Percentiles rank a stretch among this genome's conserved stretches.
Conservation (phyloP, 2,113 vertebrate genomes). For the Heterochromis multidens region DNA sequence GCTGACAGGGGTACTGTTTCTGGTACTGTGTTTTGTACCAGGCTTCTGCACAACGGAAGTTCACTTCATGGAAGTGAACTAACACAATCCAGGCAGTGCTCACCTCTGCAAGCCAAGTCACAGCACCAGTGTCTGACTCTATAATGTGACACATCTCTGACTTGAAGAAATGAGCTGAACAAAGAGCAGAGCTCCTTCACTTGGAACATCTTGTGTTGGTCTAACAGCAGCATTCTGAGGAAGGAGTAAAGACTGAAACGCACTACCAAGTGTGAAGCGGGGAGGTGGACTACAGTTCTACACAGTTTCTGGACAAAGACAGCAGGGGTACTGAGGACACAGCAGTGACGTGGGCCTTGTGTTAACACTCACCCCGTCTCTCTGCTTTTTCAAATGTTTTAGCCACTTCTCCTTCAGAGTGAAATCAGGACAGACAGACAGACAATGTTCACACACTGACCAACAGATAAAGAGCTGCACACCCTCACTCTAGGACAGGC, state of each 20-base stretch:
- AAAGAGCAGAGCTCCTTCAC: background rate
- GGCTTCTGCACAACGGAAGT: no score
- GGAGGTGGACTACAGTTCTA: conserved; percentile 10
- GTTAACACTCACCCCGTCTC: conserved; percentile 76
- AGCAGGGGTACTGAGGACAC: background rate
- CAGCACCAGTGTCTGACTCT: no score
- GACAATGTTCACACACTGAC: background rate
- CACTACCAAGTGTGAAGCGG: background rate
- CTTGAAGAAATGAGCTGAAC: no score
- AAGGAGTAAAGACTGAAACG: background rate
- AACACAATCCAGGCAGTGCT: background rate
- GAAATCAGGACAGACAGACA: conserved; percentile 7
- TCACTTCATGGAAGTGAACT: background rate
- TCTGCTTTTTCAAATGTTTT: conserved; percentile 76
- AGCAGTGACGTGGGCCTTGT: background rate
- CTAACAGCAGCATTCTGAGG: background rate
- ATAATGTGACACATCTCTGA: no score
- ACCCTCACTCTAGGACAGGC: background rate
- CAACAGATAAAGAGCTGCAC: background rate
- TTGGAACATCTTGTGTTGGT: no score
- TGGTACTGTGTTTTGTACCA: no score
- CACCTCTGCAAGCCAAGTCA: no score
- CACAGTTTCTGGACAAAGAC: background rate
- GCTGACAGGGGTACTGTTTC: no score
- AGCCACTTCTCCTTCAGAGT: conserved; percentile 79